phyloP scores from a whole-genome alignment of 2,888 invertebrate species.

The Microctonus brassicae region DNA sequence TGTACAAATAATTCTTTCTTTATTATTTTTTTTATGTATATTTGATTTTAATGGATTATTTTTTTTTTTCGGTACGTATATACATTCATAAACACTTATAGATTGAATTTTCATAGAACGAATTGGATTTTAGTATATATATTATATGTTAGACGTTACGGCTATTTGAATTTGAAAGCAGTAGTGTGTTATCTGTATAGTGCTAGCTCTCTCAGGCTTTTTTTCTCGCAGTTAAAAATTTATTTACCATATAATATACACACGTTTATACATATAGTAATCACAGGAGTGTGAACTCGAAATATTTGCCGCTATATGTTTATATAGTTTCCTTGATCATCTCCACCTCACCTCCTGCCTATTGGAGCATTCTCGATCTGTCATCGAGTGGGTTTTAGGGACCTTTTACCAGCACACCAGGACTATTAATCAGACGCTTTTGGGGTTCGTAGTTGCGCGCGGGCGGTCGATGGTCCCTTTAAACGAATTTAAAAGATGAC shows the following conservation, averaged over 20 bases:
- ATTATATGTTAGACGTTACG: too few relatives aligned
- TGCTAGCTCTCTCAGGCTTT: too few relatives aligned
- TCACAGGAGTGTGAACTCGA: too few relatives aligned
- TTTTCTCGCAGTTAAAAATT: too few relatives aligned
- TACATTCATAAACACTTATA: neutral
- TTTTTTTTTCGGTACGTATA: neutral
- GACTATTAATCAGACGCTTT: constrained; percentile 62
- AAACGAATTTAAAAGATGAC: constrained; percentile 61
- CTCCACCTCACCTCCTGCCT: constrained; percentile 25
- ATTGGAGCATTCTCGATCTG: constrained; percentile 62
- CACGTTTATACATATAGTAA: too few relatives aligned
- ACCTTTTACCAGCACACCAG: constrained; percentile 37
- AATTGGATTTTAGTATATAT: too few relatives aligned
- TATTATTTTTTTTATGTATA: too few relatives aligned
- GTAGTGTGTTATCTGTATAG: too few relatives aligned
- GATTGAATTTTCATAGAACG: neutral
- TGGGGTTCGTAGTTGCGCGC: constrained; percentile 12
- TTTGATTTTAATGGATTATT: neutral
- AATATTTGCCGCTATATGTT: too few relatives aligned
- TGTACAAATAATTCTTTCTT: neutral
- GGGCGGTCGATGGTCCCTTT: constrained; percentile 64
- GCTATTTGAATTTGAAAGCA: too few relatives aligned
- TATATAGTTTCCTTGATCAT: too few relatives aligned
- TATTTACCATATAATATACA: too few relatives aligned
- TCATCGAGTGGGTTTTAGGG: constrained; percentile 54